Conservation (phyloP, 2,888 invertebrate species). For the Eledona agricola region DNA sequence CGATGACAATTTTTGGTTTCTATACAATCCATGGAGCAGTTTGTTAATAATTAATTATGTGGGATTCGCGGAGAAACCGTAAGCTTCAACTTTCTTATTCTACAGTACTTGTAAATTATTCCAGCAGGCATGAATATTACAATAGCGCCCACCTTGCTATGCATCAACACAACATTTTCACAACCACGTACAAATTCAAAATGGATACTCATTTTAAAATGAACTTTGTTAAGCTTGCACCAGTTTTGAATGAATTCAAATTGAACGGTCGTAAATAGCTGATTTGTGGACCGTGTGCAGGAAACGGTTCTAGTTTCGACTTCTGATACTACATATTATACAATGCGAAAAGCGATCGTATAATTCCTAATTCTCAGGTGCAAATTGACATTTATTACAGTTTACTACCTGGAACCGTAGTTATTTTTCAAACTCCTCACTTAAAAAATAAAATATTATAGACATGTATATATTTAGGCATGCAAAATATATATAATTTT, state of each 20-base stretch:
- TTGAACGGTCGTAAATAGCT: slow-evolving; percentile 36
- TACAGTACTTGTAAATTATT: slow-evolving; percentile 37
- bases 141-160: slow-evolving; percentile 37
- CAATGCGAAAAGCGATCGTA: slow-evolving; percentile 32
- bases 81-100: slow-evolving; percentile 28
- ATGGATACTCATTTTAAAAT: slow-evolving; percentile 27
- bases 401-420: slow-evolving; percentile 31
- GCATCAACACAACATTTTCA: slow-evolving; percentile 36
- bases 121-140: slow-evolving; percentile 29
- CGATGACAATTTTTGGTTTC: slow-evolving; percentile 1
- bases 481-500: too few species aligned
- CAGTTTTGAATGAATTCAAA: slow-evolving; percentile 27
- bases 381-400: slow-evolving; percentile 43
- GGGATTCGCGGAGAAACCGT: slow-evolving; percentile 28
- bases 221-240: slow-evolving; percentile 5
- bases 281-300: slow-evolving; percentile 37
- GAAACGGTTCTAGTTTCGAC: slow-evolving; percentile 36
- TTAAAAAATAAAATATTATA: slow-evolving; percentile 28
- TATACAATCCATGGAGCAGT: slow-evolving; percentile 6
- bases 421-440: slow-evolving; percentile 23
- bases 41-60: slow-evolving; percentile 32
- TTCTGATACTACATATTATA: slow-evolving; percentile 26
- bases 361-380: slow-evolving; percentile 38
- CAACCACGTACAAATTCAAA: slow-evolving; percentile 27
- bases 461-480: too few species aligned